These are phyloP conservation scores for Cephus sareptanus DNA, from an alignment of 2,888 invertebrate genomes.

Conservation along the genomic window DNA sequence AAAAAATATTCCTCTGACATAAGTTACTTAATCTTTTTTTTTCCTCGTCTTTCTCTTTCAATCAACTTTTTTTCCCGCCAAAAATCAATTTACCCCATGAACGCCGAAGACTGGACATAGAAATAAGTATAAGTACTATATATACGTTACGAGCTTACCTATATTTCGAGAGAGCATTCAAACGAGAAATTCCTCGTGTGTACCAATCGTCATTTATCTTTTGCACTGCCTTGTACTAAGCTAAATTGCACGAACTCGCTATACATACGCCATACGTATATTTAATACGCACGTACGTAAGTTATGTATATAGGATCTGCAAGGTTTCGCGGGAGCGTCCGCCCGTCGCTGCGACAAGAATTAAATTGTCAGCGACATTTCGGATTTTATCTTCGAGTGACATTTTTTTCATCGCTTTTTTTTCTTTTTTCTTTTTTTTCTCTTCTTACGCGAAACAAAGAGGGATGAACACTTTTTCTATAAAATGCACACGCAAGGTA, in stretches of 20 bases:
- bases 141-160: background rate
- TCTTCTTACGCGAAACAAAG: background rate
- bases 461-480: constrained; percentile 5
- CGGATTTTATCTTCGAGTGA: background rate
- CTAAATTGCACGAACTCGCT: background rate
- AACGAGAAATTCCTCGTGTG: background rate
- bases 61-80: background rate
- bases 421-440: background rate
- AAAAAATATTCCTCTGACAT: background rate
- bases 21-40: background rate
- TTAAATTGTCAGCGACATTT: background rate
- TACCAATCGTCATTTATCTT: background rate
- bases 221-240: background rate
- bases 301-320: background rate
- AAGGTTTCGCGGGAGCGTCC: background rate
- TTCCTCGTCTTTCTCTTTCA: background rate
- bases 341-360: background rate
- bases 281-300: background rate
- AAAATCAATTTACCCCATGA: background rate
- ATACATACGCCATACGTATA: constrained; percentile 5
- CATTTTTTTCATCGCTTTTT: background rate
- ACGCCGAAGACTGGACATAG: background rate
- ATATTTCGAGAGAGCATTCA: background rate
- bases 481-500: constrained; percentile 6
- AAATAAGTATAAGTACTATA: background rate